Base-by-base conservation (phyloP, 1,140 invertebrate genomes). In the Calosoma granatense region DNA sequence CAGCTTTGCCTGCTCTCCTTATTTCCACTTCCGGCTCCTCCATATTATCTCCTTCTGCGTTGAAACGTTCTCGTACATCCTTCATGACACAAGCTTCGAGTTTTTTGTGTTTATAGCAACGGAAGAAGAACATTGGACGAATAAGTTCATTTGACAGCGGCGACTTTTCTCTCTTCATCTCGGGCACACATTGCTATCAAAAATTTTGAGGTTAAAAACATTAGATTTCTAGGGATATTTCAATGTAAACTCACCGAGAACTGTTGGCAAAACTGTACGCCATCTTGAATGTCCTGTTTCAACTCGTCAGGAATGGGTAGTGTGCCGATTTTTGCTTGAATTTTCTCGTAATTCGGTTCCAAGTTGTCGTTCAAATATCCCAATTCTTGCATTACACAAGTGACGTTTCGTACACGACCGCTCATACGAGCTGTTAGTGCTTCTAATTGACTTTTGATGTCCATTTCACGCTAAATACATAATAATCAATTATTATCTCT, bases 91-190 rank as follows among this genome's bases (percentile, higher is more conserved):
- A 84, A 0, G 82, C 80, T 67, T 84, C 82, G 14, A 84, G 61
- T 66, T 84, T 84, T 68, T 84, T 84, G 65, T 84, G 80, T 76
- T 84, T 83, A 63, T 84, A 84, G 64, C 82, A 84, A 56, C 80
- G 75, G 73, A 84, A 84, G 75, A 84, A 84, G 68, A 83, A 81
- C 78, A 83, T 82, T 0, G 81, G 80, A 26, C 77, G 74, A 41
- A 81, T 76, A 2, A 83, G 71, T 65, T 84, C 81, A 51, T 78
- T 72, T 0, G 80, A 80, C 0, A 82, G 67, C 0, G 78, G 78
- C 1, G 78, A 75, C 56, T 76, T 77, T 55, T 81, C 77, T 55
- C 79, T 77, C 43, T 81, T 79, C 4, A 78, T 72, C 54, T 84
- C 81, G 1, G 82, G 82, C 1, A 84, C 77, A 60, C 82, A 84